phyloP scores from a whole-genome alignment of 2,113 vertebrate species.

The Gambusia holbrooki region DNA sequence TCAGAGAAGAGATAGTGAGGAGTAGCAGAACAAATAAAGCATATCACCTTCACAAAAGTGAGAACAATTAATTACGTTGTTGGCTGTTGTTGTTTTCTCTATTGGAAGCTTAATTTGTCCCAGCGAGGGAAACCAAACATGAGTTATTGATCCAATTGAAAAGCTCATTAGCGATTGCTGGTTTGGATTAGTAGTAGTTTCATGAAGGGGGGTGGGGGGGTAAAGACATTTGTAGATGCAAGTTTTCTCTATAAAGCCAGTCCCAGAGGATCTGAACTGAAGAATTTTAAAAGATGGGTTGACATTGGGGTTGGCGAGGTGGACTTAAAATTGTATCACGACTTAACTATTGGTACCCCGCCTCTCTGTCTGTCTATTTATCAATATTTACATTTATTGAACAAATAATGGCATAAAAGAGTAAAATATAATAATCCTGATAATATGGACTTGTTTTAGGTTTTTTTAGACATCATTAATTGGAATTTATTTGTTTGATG shows the following conservation, averaged over 20 bases:
- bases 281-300: slow-evolving; percentile 36
- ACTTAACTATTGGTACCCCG: too few relatives aligned
- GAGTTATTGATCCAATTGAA: slow-evolving; percentile 55
- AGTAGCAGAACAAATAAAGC: slow-evolving; percentile 4
- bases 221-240: neutral
- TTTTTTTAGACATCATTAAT: too few relatives aligned
- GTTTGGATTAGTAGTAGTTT: neutral
- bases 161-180: slow-evolving; percentile 30
- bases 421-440: too few relatives aligned
- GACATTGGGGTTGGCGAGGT: slow-evolving; percentile 1
- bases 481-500: slow-evolving; percentile 35
- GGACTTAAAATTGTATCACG: too few relatives aligned
- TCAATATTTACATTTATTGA: too few relatives aligned
- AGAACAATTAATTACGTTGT: slow-evolving; percentile 56
- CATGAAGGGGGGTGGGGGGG: neutral
- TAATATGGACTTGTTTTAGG: too few relatives aligned
- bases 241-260: slow-evolving; percentile 1
- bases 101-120: slow-evolving; percentile 66
- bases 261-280: slow-evolving; percentile 38
- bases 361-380: too few relatives aligned
- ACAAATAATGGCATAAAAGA: too few relatives aligned
- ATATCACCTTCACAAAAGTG: slow-evolving; percentile 2
- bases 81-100: slow-evolving; percentile 33
- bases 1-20: neutral
- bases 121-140: slow-evolving; percentile 51